Conservation (phyloP, 2,797 vertebrate genomes). For the Sparidentex hasta region DNA sequence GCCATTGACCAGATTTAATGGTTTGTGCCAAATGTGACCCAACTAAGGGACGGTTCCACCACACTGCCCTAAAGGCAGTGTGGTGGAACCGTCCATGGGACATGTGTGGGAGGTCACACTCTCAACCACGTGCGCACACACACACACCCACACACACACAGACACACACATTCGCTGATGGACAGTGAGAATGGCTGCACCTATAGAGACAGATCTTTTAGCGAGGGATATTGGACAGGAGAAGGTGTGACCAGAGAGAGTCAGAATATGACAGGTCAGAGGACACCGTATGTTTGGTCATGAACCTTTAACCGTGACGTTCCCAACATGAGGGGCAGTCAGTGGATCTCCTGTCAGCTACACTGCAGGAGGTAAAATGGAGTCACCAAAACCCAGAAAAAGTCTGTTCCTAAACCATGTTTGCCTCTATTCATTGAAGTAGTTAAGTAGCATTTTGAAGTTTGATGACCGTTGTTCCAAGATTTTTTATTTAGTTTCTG, state of each 20-base stretch:
- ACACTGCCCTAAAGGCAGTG: conserved; percentile 78
- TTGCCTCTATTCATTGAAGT: no score
- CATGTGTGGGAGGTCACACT: conserved; percentile 65
- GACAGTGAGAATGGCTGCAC: conserved; percentile 30
- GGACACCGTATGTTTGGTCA: conserved; percentile 42
- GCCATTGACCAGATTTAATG: conserved; percentile 82
- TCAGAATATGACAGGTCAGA: conserved; percentile 61
- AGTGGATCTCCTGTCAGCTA: conserved; percentile 1
- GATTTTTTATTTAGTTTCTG: background rate
- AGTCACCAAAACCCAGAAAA: conserved; percentile 1
- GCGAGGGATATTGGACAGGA: conserved; percentile 32
- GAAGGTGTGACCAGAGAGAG: conserved; percentile 37
- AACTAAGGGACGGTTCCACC: conserved; percentile 76
- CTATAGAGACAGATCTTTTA: conserved; percentile 54
- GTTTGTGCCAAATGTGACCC: conserved; percentile 81
- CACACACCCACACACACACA: conserved; percentile 14
- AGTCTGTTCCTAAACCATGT: no score
- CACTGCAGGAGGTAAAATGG: background rate
- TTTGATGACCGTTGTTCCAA: background rate
- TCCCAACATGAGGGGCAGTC: background rate
- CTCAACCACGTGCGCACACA: conserved; percentile 5
- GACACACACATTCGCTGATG: conserved; percentile 11
- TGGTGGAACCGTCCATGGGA: no score
- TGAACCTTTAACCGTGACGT: conserved; percentile 48
- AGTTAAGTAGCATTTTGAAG: no score